Evolutionary conservation across 2,113 vertebrate genomes (phyloP), one percentile per base, ranked within the genome.

Genomic region (Thomomys bottae): DNA sequence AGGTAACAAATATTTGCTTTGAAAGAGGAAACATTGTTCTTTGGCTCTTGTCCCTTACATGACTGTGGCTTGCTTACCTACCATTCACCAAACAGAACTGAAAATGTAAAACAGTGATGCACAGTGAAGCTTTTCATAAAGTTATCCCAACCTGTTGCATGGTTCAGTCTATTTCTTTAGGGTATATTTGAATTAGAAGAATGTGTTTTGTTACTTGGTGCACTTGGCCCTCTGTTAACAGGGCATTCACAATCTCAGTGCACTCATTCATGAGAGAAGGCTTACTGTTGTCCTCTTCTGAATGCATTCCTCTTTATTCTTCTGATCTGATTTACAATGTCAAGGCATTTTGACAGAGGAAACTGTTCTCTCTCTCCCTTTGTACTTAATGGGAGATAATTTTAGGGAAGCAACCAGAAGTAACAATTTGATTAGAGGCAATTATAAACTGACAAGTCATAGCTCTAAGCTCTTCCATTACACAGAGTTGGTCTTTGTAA

Each of bases 341-440:
- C 68, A 81, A 92, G 76, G 82, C 80, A 90, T 87, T 84, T 45
- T 72, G 90, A 5, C 67, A 96, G 93, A 91, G 42, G 34, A 61
- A 86, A 77, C 79, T 66, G 11, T 71, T 89, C 83, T 73, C 36
- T 93, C 82, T 93, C 20, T 73, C 36, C 92, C 84, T 93, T 20
- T 61, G 82, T 71, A 23, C 67, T 92, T 80, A 42, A 26, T 83
- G 91, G 87, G 49, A 42, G 72, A 34, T 57, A 78, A 96, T 93
- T 73, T 86, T 78, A 94, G 12, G 78, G 92, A 96, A 96, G 96
- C 78, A 89, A 97, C 82, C 12, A 61, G 80, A 90, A 89, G 59
- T 49, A 94, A 54, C 34, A 88, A 82, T 85, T 8, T 76, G 82
- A 92, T 94, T 76, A 88, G 87, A 96, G 67, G 72, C 36, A 32